Evolutionary conservation across 1,140 invertebrate genomes (phyloP).

Genomic region (Micrasema minimum): DNA sequence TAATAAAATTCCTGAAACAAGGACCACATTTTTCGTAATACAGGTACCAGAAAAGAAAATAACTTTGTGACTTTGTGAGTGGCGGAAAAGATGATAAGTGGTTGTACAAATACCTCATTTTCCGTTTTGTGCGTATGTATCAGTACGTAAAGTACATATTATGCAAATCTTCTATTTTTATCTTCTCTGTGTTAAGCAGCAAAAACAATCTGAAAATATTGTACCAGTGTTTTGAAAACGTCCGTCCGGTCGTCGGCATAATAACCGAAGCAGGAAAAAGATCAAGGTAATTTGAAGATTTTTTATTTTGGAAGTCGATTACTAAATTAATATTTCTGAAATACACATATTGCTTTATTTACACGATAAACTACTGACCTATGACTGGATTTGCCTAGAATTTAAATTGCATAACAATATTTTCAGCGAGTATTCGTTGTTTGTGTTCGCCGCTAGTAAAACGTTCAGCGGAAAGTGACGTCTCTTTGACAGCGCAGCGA

Average conservation of each 20-base stretch:
- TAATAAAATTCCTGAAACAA: too few relatives aligned
- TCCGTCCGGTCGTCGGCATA: neutral
- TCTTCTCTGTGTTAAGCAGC: slow-evolving; percentile 4
- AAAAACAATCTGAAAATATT: slow-evolving; percentile 23
- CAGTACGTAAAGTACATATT: neutral
- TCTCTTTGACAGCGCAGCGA: slow-evolving; percentile 2
- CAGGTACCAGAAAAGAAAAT: too few relatives aligned
- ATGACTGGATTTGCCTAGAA: neutral
- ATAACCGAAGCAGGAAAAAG: neutral
- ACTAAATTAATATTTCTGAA: neutral
- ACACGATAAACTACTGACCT: slow-evolving; percentile 28
- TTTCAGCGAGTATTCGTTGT: slow-evolving; percentile 1
- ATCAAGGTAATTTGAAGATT: neutral
- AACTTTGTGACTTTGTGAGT: too few relatives aligned
- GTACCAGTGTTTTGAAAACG: slow-evolving; percentile 31
- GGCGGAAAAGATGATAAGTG: too few relatives aligned
- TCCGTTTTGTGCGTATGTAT: too few relatives aligned
- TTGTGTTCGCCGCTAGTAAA: neutral
- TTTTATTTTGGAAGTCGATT: neutral
- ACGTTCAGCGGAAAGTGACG: slow-evolving; percentile 2
- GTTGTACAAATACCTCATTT: too few relatives aligned
- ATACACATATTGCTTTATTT: neutral
- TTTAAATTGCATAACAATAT: slow-evolving; percentile 36
- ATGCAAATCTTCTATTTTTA: slow-evolving; percentile 24
- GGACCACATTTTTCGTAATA: too few relatives aligned